Conservation (phyloP, 2,113 vertebrate species). For the Oryzias javanicus region DNA sequence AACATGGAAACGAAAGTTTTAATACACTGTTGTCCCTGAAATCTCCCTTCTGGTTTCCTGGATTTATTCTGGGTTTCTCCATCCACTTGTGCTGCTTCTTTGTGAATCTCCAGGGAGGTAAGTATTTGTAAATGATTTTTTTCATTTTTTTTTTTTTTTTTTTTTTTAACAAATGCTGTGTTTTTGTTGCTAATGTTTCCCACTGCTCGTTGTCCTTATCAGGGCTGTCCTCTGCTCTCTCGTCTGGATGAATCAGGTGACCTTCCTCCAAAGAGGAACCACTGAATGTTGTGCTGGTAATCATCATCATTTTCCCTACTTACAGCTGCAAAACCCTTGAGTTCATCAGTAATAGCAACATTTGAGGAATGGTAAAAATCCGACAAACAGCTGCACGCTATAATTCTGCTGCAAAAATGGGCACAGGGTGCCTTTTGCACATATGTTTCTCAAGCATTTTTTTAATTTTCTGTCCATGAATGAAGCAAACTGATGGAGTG, state of each 20-base stretch:
- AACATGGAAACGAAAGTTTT: slow-evolving; percentile 37
- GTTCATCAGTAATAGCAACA: not conserved
- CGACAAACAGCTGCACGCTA: slow-evolving; percentile 1
- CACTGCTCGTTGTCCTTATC: slow-evolving; percentile 2
- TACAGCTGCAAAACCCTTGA: not conserved
- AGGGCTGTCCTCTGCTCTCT: not conserved
- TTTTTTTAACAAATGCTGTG: not conserved
- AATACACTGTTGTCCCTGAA: slow-evolving; percentile 23
- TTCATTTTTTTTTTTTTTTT: not conserved
- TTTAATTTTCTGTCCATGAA: slow-evolving; percentile 14
- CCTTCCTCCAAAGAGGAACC: not conserved
- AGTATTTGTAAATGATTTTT: too few relatives aligned
- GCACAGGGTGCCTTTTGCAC: slow-evolving; percentile 3
- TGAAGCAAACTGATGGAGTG: slow-evolving; percentile 3
- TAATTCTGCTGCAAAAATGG: slow-evolving; percentile 7
- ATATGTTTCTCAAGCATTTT: slow-evolving; percentile 11
- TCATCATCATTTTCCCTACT: not conserved
- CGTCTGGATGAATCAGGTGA: not conserved
- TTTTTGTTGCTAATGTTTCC: not conserved
- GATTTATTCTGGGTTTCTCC: slow-evolving; percentile 20
- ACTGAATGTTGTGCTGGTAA: not conserved
- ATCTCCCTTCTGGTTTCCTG: slow-evolving; percentile 4
- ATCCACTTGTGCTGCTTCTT: not conserved
- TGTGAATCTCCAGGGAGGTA: too few relatives aligned
- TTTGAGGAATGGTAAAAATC: slow-evolving; percentile 3